Evolutionary conservation across 2,888 invertebrate genomes (phyloP), one percentile per base, ranked within the genome.

Genomic region (Gastrophysa polygoni): DNA sequence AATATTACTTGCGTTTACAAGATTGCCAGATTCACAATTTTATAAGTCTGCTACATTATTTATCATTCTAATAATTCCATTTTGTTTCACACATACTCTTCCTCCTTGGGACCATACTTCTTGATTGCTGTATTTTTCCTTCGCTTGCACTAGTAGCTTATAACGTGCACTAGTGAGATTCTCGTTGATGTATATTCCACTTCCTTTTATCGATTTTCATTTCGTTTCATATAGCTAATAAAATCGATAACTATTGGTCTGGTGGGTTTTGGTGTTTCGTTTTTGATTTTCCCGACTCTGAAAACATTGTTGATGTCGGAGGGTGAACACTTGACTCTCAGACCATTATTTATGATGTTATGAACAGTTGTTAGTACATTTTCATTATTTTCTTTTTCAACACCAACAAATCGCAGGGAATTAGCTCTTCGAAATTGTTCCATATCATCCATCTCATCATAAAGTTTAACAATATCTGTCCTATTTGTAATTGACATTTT

Each of bases 51-150:
- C 8, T 46, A 46, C 46, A 46, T n/a, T 16, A 7, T 46, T 46
- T 46, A 46, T 46, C 46, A 46, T 16, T 46, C 46, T 46, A 8
- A 17, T 46, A n/a, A 8, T 46, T 17, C 46, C 46, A 46, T 46
- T 46, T 46, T 14, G 46, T 46, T 46, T 46, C 46, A 46, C 46
- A 46, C 46, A 46, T 46, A 46, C 17, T 46, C 17, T 46, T 46
- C 46, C 46, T 46, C 46, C 24, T 24, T 24, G 24, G 24, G 24
- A 24, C 24, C 24, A 24, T 24, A 24, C 24, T 24, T 24, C 46
- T 46, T 46, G 46, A 14, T 16, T 46, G n/a, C 46, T 17, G 17
- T 17, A 46, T 46, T 46, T 46, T 46, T 46, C 46, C 46, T 46
- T 46, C 46, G 46, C 46, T 46, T 46, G 46, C 46, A 7, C 17